Evolutionary conservation across 2,888 invertebrate species (phyloP).

Genomic region (Aphidius colemani): DNA sequence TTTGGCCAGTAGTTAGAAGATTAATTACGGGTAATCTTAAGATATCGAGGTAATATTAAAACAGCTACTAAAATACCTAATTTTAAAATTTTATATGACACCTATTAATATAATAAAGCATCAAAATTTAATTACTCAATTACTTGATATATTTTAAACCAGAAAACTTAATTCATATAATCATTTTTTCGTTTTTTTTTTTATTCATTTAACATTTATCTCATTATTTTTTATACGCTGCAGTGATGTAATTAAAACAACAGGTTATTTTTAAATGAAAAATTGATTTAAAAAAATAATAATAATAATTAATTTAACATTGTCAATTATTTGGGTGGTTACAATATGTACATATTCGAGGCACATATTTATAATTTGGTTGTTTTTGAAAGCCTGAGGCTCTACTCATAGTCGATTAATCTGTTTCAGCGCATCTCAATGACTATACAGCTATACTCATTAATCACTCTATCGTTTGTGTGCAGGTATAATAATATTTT

Average conservation of each 20-base stretch:
- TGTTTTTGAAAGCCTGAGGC: slow-evolving; percentile 15
- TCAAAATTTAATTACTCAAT: too few relatives aligned
- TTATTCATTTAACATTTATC: not conserved
- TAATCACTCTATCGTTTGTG: slow-evolving; percentile 22
- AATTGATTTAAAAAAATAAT: slow-evolving; percentile 1
- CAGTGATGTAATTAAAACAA: too few relatives aligned
- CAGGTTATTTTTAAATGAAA: not conserved
- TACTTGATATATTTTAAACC: too few relatives aligned
- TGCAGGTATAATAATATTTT: too few relatives aligned
- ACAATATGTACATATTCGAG: not conserved
- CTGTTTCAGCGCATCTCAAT: slow-evolving; percentile 25
- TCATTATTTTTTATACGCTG: not conserved
- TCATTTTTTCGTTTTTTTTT: not conserved
- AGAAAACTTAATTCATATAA: not conserved
- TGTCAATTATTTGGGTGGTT: slow-evolving; percentile 3
- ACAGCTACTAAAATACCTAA: slow-evolving; percentile 22
- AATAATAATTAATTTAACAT: slow-evolving; percentile 24
- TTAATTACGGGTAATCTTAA: slow-evolving; percentile 56
- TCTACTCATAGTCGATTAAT: slow-evolving; percentile 26
- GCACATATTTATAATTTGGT: slow-evolving; percentile 22
- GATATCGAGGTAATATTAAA: too few relatives aligned
- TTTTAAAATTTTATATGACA: not conserved
- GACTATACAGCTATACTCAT: slow-evolving; percentile 12
- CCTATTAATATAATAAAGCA: not conserved
- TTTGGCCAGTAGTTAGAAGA: slow-evolving; percentile 50